These are phyloP conservation scores for Clarias batrachus DNA, from an alignment of 2,113 vertebrate species.

Conservation along the genomic window DNA sequence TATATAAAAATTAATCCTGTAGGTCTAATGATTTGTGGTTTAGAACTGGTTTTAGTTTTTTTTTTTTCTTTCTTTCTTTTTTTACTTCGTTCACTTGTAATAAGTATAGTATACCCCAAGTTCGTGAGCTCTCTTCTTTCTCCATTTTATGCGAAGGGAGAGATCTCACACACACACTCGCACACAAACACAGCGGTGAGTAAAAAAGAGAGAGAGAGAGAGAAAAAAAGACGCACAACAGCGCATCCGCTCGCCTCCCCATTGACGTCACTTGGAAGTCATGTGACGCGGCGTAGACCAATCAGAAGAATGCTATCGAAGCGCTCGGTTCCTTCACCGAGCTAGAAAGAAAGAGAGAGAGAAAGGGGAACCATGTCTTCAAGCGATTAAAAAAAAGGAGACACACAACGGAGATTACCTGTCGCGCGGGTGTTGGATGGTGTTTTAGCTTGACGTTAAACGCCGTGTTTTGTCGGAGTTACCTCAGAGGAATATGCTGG, in stretches of 20 bases:
- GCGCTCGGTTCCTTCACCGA: slow-evolving; percentile 64
- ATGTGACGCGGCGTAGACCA: slow-evolving; percentile 73
- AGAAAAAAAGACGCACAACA: slow-evolving; percentile 61
- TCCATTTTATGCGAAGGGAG: slow-evolving; percentile 46
- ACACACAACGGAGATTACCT: slow-evolving; percentile 41
- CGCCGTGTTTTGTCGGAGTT: slow-evolving; percentile 13
- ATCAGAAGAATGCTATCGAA: slow-evolving; percentile 66
- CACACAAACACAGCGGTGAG: slow-evolving; percentile 58
- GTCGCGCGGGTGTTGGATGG: slow-evolving; percentile 52
- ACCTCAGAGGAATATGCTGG: slow-evolving; percentile 57
- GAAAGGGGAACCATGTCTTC: slow-evolving; percentile 64
- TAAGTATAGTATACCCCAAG: neutral
- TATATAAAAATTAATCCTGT: no score
- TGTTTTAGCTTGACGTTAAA: neutral
- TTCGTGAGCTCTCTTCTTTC: slow-evolving; percentile 43
- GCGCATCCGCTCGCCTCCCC: slow-evolving; percentile 79
- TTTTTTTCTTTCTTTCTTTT: no score
- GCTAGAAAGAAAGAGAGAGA: slow-evolving; percentile 51
- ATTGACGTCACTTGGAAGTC: slow-evolving; percentile 81
- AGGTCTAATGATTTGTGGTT: no score
- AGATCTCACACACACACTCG: slow-evolving; percentile 44
- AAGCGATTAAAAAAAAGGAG: slow-evolving; percentile 56
- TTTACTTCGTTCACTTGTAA: neutral
- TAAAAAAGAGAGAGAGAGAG: no score
- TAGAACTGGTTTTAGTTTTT: no score